Conservation (phyloP, 1,140 invertebrate species). For the Lasioglossum albipes region DNA sequence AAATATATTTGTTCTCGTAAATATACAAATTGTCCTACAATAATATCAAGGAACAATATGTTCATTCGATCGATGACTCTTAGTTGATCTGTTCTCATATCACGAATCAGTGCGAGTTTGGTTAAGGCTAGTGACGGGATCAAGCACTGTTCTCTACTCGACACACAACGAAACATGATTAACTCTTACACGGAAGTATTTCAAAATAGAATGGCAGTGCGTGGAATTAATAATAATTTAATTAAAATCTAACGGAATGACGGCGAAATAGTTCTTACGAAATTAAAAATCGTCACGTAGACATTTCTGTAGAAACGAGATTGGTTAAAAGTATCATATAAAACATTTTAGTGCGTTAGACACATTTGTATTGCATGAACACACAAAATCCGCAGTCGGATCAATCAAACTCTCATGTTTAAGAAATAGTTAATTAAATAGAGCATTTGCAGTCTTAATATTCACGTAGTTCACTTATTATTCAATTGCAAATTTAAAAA, state of each 20-base stretch:
- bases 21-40: slow-evolving; percentile 76
- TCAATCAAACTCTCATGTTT: too few relatives aligned
- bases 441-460: neutral
- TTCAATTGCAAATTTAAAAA: neutral
- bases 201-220: neutral
- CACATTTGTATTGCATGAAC: too few relatives aligned
- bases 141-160: neutral
- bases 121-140: slow-evolving; percentile 54
- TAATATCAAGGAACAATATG: slow-evolving; percentile 73
- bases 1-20: slow-evolving; percentile 65
- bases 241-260: neutral
- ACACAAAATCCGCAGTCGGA: too few relatives aligned
- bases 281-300: too few relatives aligned
- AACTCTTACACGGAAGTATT: neutral
- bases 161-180: neutral
- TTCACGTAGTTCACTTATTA: neutral
- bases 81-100: slow-evolving; percentile 71
- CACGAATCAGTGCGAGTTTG: slow-evolving; percentile 77
- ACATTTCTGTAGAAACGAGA: too few relatives aligned
- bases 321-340: too few relatives aligned
- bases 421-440: neutral
- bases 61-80: slow-evolving; percentile 73
- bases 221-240: neutral
- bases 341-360: too few relatives aligned
- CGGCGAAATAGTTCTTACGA: too few relatives aligned